Evolutionary conservation across 2,797 vertebrate species (phyloP), one percentile per base, ranked within the genome.

Genomic region (Vipera ursinii): DNA sequence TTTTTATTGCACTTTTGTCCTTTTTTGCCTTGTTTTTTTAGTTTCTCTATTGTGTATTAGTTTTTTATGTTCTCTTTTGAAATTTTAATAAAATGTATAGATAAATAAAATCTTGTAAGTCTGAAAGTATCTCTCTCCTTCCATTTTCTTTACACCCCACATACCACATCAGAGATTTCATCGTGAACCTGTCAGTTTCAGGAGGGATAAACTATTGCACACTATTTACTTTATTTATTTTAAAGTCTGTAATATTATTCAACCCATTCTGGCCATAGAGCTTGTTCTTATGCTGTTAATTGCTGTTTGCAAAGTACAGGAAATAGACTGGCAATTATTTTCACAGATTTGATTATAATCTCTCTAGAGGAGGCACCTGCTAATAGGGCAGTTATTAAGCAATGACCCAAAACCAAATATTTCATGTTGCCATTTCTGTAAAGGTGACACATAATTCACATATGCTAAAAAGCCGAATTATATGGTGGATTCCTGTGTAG

Each of bases 391-490:
- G 48, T 87, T 86, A 20, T 48, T 28, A 0, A 60, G 93, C 87
- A 86, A 89, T 63, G 88, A 38, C 85, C 92, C 82, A 60, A 93
- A 91, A 28, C 69, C 88, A 65, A 89, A 57, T 4, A 32, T 38
- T 92, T 89, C 0, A 0, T 65, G 60, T 44, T 6, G 28, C n/a
- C 92, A 57, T 90, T 90, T 51, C 73, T 89, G 89, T 88, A 94
- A 94, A 93, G 7, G 26, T 28, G 57, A 55, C 0, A 7, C 0
- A 0, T 69, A 91, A 63, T 3, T 87, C 4, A 0, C 2, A 12
- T 60, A 20, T 87, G 61, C 63, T 57, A 86, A 82, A 87, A 87
- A 90, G 20, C 86, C 0, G 1, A 92, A 89, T 4, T 59, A 56
- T 73, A 86, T 0, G 8, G 0, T 4, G 13, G 87, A 38, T 32